Percentiles rank a stretch among this genome's conserved stretches.
Conservation (phyloP, 2,113 vertebrate species). For the Acinonyx jubatus region DNA sequence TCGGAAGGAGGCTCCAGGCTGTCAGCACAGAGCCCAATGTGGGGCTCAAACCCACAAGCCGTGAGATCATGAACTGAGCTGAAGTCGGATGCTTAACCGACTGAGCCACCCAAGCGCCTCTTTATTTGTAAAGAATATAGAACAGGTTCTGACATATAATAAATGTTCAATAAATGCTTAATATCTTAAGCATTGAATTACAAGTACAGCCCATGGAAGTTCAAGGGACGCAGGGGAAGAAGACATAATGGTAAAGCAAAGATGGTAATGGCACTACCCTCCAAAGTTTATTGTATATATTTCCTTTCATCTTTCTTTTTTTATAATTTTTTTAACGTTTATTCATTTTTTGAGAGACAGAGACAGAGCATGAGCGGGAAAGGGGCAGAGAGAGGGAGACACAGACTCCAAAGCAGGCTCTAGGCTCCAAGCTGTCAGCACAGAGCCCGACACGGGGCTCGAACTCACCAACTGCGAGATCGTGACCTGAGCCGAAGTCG, state of each 20-base stretch:
- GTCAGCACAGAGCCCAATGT: too few species aligned
- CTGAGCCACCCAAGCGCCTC: too few species aligned
- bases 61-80: too few species aligned
- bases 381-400: neutral
- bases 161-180: neutral
- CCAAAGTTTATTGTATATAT: neutral
- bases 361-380: neutral
- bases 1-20: too few species aligned
- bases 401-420: neutral
- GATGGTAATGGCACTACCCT: neutral
- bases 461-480: neutral
- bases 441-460: neutral
- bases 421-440: neutral
- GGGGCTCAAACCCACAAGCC: too few species aligned
- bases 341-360: neutral
- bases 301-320: neutral
- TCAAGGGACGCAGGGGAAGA: neutral
- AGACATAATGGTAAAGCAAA: neutral
- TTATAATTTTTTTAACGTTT: too few species aligned
- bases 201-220: neutral
- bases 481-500: neutral
- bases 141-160: neutral
- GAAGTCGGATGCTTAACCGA: too few species aligned
- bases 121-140: constrained; percentile 29
- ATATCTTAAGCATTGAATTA: neutral